Evolutionary conservation across 2,113 vertebrate species (phyloP).

Genomic region (Halichoeres trimaculatus): DNA sequence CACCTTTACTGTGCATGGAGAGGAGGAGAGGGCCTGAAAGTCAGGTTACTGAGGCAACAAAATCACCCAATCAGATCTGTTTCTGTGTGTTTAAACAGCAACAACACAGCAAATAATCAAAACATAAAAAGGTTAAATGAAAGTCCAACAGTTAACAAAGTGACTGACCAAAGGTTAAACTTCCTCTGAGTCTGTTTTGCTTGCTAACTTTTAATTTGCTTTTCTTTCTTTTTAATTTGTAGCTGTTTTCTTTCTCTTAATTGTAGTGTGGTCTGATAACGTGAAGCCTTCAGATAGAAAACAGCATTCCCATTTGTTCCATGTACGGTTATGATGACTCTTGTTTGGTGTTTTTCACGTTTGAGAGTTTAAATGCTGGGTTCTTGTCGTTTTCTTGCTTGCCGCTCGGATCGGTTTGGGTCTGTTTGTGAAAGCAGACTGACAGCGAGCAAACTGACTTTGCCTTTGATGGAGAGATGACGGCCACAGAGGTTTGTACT

Average conservation of each 20-base stretch:
- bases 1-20: constrained; percentile 66
- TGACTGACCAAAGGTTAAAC: constrained; percentile 75
- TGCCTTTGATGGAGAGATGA: constrained; percentile 92
- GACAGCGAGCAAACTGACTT: constrained; percentile 97
- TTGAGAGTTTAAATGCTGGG: constrained; percentile 79
- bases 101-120: constrained; percentile 9
- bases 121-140: not conserved
- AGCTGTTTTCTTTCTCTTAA: constrained; percentile 34
- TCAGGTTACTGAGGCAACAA: constrained; percentile 84
- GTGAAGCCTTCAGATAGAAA: constrained; percentile 35
- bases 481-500: constrained; percentile 94
- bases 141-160: constrained; percentile 22
- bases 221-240: constrained; percentile 28
- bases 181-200: constrained; percentile 80
- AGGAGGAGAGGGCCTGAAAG: constrained; percentile 91
- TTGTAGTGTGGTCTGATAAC: constrained; percentile 36
- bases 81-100: constrained; percentile 10
- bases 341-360: constrained; percentile 16
- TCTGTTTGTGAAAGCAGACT: constrained; percentile 86
- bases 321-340: constrained; percentile 54
- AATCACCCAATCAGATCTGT: not conserved
- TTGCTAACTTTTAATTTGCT: constrained; percentile 66
- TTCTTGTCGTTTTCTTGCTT: constrained; percentile 85
- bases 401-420: constrained; percentile 80
- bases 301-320: constrained; percentile 68